These are phyloP conservation scores for Calonectris borealis DNA, from an alignment of 2,113 vertebrate species.

Conservation along the genomic window DNA sequence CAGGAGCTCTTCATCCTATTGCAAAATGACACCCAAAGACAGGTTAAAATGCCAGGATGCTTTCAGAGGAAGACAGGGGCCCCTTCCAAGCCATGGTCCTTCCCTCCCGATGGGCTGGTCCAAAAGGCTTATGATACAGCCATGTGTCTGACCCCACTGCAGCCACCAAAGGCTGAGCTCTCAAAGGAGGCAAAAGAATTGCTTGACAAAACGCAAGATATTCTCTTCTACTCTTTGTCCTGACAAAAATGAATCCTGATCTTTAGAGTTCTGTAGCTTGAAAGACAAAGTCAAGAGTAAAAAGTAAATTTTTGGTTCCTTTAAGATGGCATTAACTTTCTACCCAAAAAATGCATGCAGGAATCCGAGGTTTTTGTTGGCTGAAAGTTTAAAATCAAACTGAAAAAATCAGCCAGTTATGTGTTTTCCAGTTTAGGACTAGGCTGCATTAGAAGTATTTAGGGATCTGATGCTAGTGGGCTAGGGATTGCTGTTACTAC, in stretches of 20 bases:
- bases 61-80: not conserved
- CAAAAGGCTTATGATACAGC: not conserved
- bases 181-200: not conserved
- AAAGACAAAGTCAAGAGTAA: not conserved
- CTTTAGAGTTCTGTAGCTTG: not conserved
- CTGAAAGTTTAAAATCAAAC: not conserved
- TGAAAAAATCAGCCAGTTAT: not conserved
- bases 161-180: not conserved
- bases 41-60: not conserved
- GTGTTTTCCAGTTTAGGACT: not conserved
- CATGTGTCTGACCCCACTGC: rapidly evolving
- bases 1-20: not conserved
- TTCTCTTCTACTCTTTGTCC: not conserved
- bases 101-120: not conserved
- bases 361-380: not conserved
- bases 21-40: not conserved
- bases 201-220: not conserved
- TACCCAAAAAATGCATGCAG: not conserved
- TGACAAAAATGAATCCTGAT: not conserved
- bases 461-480: not conserved
- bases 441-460: not conserved
- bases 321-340: not conserved
- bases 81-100: not conserved
- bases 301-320: not conserved
- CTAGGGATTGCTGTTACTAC: conserved; percentile 20